These are phyloP conservation scores for Stramonita haemastoma DNA, from an alignment of 2,888 invertebrate species.

Conservation along the genomic window DNA sequence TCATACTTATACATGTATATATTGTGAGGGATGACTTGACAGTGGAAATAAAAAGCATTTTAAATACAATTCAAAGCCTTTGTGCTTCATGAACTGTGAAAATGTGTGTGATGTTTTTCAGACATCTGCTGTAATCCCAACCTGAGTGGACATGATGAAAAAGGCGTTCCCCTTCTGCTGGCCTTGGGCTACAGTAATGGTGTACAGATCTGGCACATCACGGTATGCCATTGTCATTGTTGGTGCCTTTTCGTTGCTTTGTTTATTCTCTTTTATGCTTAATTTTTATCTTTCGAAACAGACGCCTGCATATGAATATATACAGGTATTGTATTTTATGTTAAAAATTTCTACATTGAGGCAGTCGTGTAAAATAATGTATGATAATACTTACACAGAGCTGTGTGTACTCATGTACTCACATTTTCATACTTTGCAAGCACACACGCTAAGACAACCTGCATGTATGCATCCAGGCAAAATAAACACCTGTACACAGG, in stretches of 20 bases:
- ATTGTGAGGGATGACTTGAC: too few relatives aligned
- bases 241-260: background rate
- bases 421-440: background rate
- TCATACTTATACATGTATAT: too few relatives aligned
- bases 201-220: conserved; percentile 82
- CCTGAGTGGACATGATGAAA: conserved; percentile 77
- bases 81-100: too few relatives aligned
- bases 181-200: conserved; percentile 92
- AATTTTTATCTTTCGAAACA: too few relatives aligned
- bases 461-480: background rate
- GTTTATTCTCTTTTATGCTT: background rate
- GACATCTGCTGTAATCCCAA: conserved; percentile 71
- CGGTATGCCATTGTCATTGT: conserved; percentile 69
- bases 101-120: conserved; percentile 42
- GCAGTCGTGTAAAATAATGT: too few relatives aligned
- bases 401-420: background rate
- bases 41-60: conserved; percentile 80
- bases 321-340: too few relatives aligned
- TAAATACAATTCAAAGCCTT: too few relatives aligned
- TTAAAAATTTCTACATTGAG: background rate
- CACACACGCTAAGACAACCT: background rate
- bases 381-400: background rate
- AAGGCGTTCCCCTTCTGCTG: conserved; percentile 88
- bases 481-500: background rate
- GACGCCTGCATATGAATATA: background rate